Evolutionary conservation across 2,797 vertebrate species (phyloP).

Genomic region (Poecilia wingei): DNA sequence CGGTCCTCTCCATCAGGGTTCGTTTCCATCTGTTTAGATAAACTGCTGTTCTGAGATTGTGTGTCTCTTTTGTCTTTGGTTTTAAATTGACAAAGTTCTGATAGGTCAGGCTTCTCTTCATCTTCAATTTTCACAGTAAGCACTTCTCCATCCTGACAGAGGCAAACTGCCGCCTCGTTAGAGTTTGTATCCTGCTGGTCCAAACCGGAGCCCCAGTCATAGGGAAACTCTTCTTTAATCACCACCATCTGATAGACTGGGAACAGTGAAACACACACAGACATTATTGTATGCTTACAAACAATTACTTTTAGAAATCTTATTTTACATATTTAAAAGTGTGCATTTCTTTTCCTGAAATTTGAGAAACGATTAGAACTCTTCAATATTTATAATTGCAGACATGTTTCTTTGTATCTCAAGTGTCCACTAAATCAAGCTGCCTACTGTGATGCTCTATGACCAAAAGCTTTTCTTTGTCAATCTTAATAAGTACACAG

Average conservation of each 20-base stretch:
- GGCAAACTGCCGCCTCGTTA: background rate
- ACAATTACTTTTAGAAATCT: background rate
- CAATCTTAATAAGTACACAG: background rate
- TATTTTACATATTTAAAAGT: background rate
- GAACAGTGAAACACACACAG: background rate
- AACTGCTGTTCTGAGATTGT: background rate
- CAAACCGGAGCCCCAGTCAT: background rate
- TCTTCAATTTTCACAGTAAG: background rate
- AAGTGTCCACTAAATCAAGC: too few relatives aligned
- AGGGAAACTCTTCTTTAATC: background rate
- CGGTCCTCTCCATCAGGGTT: background rate
- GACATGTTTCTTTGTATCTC: background rate
- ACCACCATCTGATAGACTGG: background rate
- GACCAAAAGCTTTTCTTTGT: too few relatives aligned
- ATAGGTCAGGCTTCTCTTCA: background rate
- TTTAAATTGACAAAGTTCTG: background rate
- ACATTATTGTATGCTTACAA: background rate
- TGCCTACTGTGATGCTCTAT: too few relatives aligned
- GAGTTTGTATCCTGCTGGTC: background rate
- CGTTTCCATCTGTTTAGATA: background rate
- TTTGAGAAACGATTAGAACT: background rate
- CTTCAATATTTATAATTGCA: background rate
- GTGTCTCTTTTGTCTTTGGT: background rate
- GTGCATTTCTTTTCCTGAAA: background rate
- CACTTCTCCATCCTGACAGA: background rate